Evolutionary conservation across 1,140 invertebrate species (phyloP), one percentile per base, ranked within the genome.

Genomic region (Lepidurus packardi): DNA sequence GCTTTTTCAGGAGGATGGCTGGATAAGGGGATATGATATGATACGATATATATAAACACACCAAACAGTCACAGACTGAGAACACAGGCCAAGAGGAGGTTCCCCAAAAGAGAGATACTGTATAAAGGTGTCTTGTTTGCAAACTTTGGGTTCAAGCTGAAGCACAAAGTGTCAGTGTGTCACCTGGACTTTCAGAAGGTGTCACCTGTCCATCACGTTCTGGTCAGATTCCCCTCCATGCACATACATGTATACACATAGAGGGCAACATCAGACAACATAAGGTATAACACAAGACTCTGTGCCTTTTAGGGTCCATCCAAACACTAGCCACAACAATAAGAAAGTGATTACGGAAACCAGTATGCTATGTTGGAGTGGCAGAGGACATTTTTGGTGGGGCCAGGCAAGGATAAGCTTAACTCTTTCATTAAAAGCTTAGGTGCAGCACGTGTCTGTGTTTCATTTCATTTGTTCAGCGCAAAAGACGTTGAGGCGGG

Each of bases 111-210:
- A n/a, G 53, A 65, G 16, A 65, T 65, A n/a, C 21, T 13, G n/a
- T n/a, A n/a, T n/a, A 65, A 65, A 65, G 53, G 53, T 65, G 53
- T 65, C 53, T 65, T 65, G 53, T 65, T 65, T 65, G 53, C 53
- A 65, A 65, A 65, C 53, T 65, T 65, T 65, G 1, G 34, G 34
- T 4, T 34, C 34, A 34, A 25, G 25, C 25, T 25, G 25, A 25
- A 25, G 25, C 25, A 25, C 25, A 25, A 13, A 65, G 53, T 13
- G 53, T n/a, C 16, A 65, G 21, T n/a, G 53, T 65, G 53, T 65
- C 53, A 65, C 53, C 53, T 65, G 53, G 53, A 65, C 21, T 21
- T 13, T 65, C 21, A 6, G 53, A 13, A 65, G 53, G 53, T 65
- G 53, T 65, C 53, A 65, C 53, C 53, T 65, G 53, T 65, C 53